phyloP scores from a whole-genome alignment of 2,888 invertebrate genomes.

The Caenorhabditis wallacei region DNA sequence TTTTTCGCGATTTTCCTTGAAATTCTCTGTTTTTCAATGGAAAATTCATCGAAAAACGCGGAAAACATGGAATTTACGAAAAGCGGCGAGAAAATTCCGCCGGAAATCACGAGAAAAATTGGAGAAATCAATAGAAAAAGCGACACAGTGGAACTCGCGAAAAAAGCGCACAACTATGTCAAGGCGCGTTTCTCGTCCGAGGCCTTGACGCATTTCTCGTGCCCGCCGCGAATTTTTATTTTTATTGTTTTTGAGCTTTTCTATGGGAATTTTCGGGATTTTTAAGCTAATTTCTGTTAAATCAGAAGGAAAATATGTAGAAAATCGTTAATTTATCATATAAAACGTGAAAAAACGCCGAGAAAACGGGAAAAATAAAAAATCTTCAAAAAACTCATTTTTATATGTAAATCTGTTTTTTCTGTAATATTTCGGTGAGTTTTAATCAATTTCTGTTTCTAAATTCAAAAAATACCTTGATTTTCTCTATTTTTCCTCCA shows the following conservation, averaged over 20 bases:
- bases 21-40: background rate
- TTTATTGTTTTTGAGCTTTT: background rate
- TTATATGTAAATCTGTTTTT: too few species aligned
- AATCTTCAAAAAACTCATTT: too few species aligned
- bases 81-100: background rate
- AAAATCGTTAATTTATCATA: too few species aligned
- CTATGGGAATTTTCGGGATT: background rate
- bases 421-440: too few species aligned
- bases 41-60: background rate
- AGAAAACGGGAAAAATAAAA: too few species aligned
- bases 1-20: background rate
- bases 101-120: background rate
- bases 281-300: background rate
- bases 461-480: too few species aligned
- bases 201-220: conserved; percentile 36
- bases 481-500: too few species aligned
- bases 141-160: conserved; percentile 12
- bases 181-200: conserved; percentile 6
- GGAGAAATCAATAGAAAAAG: background rate
- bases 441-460: too few species aligned
- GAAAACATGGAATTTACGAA: background rate
- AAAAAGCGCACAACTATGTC: background rate
- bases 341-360: too few species aligned
- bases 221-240: conserved; percentile 15
- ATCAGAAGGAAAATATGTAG: too few species aligned